Conservation (phyloP, 2,797 vertebrate genomes). For the Galagoides demidoff region DNA sequence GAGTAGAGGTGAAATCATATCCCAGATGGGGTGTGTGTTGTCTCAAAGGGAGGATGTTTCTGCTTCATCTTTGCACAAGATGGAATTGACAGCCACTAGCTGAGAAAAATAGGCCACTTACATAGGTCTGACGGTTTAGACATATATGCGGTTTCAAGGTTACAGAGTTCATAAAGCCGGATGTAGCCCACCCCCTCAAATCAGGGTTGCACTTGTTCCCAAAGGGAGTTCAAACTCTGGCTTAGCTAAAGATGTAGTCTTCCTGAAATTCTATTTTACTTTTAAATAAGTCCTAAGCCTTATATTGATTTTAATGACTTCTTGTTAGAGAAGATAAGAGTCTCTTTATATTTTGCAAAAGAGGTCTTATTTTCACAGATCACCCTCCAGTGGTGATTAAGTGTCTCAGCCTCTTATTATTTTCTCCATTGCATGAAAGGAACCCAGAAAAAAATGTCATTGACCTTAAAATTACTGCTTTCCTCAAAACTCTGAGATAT, state of each 20-base stretch:
- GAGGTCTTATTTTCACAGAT: neutral
- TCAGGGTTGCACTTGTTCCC: neutral
- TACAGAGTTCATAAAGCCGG: neutral
- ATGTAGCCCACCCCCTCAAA: neutral
- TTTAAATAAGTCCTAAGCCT: conserved; percentile 5
- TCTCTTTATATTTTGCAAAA: neutral
- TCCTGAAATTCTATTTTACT: neutral
- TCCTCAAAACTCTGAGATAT: neutral
- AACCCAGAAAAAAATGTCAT: neutral
- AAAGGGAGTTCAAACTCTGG: neutral
- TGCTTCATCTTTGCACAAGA: neutral
- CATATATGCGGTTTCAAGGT: neutral
- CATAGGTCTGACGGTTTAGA: neutral
- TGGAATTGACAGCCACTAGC: neutral
- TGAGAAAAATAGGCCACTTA: neutral
- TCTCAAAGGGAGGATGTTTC: neutral
- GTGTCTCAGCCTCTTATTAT: neutral
- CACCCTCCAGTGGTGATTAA: neutral
- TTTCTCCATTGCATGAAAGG: neutral
- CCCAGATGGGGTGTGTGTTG: neutral
- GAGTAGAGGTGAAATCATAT: neutral
- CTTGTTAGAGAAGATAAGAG: neutral
- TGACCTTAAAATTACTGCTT: neutral
- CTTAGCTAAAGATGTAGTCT: neutral
- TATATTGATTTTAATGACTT: neutral